These are phyloP conservation scores for Octodon degus DNA, from an alignment of 2,113 vertebrate species.

Conservation along the genomic window DNA sequence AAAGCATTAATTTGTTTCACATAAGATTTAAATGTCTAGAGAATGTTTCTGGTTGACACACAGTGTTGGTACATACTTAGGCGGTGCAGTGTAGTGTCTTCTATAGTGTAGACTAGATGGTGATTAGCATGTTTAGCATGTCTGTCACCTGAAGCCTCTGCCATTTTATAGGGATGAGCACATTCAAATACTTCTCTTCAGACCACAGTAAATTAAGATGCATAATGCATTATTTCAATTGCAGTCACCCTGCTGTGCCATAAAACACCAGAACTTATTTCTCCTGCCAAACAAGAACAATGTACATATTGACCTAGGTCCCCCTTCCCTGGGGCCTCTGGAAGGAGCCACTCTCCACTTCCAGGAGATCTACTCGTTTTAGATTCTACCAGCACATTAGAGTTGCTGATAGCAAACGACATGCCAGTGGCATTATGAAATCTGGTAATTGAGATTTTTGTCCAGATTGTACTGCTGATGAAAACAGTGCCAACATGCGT, in stretches of 20 bases:
- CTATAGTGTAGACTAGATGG: background rate
- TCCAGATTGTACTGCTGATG: background rate
- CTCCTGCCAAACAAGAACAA: background rate
- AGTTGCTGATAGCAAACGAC: too few relatives aligned
- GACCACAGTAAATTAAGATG: background rate
- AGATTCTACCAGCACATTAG: background rate
- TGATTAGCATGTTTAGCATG: background rate
- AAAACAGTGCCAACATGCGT: background rate
- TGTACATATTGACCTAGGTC: fast-evolving
- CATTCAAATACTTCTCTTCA: background rate
- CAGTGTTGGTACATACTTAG: background rate
- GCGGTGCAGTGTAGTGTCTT: background rate
- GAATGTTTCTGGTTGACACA: background rate
- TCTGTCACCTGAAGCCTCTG: background rate
- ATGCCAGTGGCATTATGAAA: background rate
- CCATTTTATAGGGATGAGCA: too few relatives aligned
- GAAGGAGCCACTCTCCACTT: too few relatives aligned
- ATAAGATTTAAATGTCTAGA: background rate
- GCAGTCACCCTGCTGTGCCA: background rate
- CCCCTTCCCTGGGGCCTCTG: background rate
- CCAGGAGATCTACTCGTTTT: background rate
- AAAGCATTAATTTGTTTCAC: background rate
- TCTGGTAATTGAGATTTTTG: background rate
- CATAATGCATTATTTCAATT: background rate
- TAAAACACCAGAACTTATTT: background rate